Evolutionary conservation across 2,113 vertebrate species (phyloP).

Genomic region (Mobula birostris): DNA sequence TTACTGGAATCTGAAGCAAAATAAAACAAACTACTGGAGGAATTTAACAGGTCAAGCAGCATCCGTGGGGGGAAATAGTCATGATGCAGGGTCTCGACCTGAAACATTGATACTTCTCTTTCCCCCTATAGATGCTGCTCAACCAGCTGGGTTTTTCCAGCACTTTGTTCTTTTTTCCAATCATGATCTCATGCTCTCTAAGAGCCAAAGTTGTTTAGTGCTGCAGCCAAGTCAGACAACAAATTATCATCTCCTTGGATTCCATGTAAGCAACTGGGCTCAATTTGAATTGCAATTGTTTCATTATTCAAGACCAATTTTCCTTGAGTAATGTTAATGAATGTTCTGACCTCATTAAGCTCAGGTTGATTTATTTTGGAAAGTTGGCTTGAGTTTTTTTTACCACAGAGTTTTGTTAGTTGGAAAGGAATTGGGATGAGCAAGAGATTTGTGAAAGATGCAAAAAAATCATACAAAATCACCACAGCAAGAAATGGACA

Average conservation of each 20-base stretch:
- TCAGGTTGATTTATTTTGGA: neutral
- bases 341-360: neutral
- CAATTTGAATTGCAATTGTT: neutral
- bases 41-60: no score
- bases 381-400: neutral
- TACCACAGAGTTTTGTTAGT: neutral
- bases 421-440: neutral
- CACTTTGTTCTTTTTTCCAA: no score
- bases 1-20: no score
- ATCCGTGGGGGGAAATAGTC: no score
- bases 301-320: neutral
- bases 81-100: no score
- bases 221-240: neutral
- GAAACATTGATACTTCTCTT: no score
- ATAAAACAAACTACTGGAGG: no score
- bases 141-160: no score
- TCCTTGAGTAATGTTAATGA: no score
- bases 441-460: neutral
- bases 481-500: neutral
- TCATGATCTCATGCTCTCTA: neutral
- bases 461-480: neutral
- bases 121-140: no score
- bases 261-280: neutral
- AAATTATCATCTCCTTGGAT: neutral
- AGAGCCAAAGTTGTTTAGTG: neutral